These are phyloP conservation scores for Sorex fumeus DNA, from an alignment of 2,113 vertebrate genomes.

Conservation along the genomic window DNA sequence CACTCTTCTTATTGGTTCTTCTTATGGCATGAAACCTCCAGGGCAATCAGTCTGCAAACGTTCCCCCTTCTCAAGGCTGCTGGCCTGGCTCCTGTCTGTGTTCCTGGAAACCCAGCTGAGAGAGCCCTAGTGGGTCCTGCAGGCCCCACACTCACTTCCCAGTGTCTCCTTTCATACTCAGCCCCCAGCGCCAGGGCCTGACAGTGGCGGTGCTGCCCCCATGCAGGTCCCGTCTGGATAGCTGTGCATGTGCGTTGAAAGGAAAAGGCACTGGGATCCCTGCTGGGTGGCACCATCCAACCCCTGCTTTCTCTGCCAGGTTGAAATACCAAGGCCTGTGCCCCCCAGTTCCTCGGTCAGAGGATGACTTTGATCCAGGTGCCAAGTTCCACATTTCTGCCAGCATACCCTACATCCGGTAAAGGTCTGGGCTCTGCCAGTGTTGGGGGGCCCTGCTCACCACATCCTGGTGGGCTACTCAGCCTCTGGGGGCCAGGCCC, in stretches of 20 bases:
- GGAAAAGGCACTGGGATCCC: neutral
- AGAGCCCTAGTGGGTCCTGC: neutral
- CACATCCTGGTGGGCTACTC: neutral
- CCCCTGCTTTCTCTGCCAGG: constrained; percentile 83
- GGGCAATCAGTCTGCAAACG: neutral
- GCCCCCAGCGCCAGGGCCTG: neutral
- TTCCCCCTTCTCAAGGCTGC: neutral
- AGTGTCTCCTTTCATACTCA: neutral
- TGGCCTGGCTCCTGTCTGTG: neutral
- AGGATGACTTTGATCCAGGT: constrained; percentile 95
- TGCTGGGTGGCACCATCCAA: neutral
- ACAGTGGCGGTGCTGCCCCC: neutral
- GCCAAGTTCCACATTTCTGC: constrained; percentile 97
- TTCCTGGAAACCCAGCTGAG: neutral
- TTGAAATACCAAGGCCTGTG: constrained; percentile 96
- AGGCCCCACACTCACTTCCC: neutral
- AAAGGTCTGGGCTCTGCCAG: constrained; percentile 66
- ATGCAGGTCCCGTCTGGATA: neutral
- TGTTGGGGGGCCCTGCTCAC: neutral
- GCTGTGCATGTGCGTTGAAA: neutral
- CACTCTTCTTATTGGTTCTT: neutral
- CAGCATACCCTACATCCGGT: constrained; percentile 95
- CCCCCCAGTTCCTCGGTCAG: constrained; percentile 90
- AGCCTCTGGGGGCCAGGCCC: neutral
- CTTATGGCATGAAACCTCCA: neutral